Base-by-base conservation (phyloP, 1,140 invertebrate genomes). In the Orussus abietinus region DNA sequence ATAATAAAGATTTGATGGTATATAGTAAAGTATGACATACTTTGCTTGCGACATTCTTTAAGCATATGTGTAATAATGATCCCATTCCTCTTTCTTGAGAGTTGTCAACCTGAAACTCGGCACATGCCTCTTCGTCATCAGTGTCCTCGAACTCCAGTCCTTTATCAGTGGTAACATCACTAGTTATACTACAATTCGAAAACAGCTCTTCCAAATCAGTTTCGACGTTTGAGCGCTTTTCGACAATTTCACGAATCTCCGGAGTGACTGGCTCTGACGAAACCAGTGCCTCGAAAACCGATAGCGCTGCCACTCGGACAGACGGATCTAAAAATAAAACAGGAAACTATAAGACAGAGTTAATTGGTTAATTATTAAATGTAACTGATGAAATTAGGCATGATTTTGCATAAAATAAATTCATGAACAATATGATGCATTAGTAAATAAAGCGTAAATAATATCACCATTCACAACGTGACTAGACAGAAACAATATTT, bases 261-360 rank as follows among this genome's bases (percentile, higher is more conserved):
- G 70, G 57, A 3, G 78, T 63, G 2, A 75, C 62, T 30, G 80
- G 82, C 62, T 85, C 82, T 13, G 78, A 71, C 25, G 80, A 80
- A 15, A 86, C 70, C 26, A 91, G 69, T 45, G 84, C 82, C 22
- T 87, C 86, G 51, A 90, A 80, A 30, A 87, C 84, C 20, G 87
- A 80, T 33, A 92, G 54, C 2, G 84, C 81, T 1, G 84, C 83
- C 5, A 90, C 86, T 66, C 84, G 79, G 22, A 92, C 76, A 31
- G 84, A 84, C 3, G 79, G 75, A 72, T 88, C 85, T 84, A 55
- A 37, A 61, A 64, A 26, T 33, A 37, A 36, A 44, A 37, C 21
- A 29, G 15, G 17, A 45, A 49, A n/a, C n/a, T 19, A 18, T 3
- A 3, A 20, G 35, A 37, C 11, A 44, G 31, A 14, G 15, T 10